Conservation (phyloP, 2,888 invertebrate genomes). For the Lasioglossum calceatum region DNA sequence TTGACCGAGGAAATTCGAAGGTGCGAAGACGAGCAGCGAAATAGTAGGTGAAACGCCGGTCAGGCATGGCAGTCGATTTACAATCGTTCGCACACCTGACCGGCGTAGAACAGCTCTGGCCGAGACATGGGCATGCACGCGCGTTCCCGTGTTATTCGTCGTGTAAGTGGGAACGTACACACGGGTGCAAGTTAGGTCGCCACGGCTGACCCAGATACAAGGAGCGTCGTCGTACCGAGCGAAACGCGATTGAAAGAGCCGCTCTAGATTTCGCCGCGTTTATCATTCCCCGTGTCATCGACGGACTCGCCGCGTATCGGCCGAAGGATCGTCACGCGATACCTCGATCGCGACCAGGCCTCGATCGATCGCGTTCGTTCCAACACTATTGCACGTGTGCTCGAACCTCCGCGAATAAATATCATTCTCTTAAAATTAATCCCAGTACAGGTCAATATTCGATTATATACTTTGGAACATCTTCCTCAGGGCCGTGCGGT, state of each 20-base stretch:
- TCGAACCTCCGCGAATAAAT: background rate
- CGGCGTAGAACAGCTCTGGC: slow-evolving; percentile 24
- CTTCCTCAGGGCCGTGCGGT: too few species aligned
- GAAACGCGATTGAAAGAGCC: slow-evolving; percentile 68
- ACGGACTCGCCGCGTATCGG: slow-evolving; percentile 26
- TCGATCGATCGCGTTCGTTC: slow-evolving; percentile 11
- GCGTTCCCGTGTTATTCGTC: slow-evolving; percentile 38
- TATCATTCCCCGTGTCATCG: slow-evolving; percentile 59
- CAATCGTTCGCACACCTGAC: slow-evolving; percentile 40
- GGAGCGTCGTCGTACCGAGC: slow-evolving; percentile 62
- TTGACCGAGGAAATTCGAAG: background rate
- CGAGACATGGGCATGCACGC: slow-evolving; percentile 48
- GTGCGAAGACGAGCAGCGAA: background rate
- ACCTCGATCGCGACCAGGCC: slow-evolving; percentile 15
- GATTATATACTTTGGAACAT: background rate
- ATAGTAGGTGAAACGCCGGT: slow-evolving; percentile 3
- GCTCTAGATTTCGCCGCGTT: slow-evolving; percentile 68
- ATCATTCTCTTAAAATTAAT: background rate
- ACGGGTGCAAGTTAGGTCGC: slow-evolving; percentile 67
- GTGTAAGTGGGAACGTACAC: slow-evolving; percentile 43
- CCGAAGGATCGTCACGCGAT: slow-evolving; percentile 39
- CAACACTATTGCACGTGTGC: background rate
- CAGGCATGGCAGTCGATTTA: slow-evolving; percentile 24
- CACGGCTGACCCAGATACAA: slow-evolving; percentile 72
- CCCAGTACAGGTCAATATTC: background rate